These are phyloP conservation scores for Lobophora halterata DNA, from an alignment of 2,888 invertebrate genomes.

Conservation along the genomic window DNA sequence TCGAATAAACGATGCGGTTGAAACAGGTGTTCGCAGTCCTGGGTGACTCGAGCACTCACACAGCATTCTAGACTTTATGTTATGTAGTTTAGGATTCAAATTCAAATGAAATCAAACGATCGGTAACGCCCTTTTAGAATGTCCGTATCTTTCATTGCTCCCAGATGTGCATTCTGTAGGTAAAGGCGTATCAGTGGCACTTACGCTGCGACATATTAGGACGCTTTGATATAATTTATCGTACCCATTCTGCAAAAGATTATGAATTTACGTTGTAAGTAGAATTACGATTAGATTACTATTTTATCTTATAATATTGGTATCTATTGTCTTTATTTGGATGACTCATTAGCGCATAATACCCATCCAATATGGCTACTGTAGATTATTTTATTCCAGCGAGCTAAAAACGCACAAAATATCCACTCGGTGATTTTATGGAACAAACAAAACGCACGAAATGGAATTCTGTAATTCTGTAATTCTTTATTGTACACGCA, in stretches of 20 bases:
- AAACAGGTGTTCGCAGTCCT: constrained; percentile 76
- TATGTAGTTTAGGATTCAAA: constrained; percentile 5
- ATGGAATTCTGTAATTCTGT: too few species aligned
- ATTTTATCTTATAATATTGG: too few species aligned
- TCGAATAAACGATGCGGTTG: constrained; percentile 66
- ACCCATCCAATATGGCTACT: too few species aligned
- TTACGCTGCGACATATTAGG: constrained; percentile 60
- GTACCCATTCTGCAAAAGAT: too few species aligned
- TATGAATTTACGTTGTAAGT: too few species aligned
- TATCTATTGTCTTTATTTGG: background rate
- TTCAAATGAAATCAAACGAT: constrained; percentile 18
- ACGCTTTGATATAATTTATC: constrained; percentile 48
- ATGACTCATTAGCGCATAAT: constrained; percentile 1
- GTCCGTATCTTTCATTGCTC: constrained; percentile 58
- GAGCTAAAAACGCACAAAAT: too few species aligned
- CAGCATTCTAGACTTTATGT: constrained; percentile 28
- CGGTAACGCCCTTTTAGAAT: constrained; percentile 39
- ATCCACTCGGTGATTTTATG: too few species aligned
- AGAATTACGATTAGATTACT: background rate
- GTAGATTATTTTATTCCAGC: too few species aligned
- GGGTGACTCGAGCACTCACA: constrained; percentile 38
- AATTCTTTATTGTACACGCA: too few species aligned
- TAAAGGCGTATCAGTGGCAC: constrained; percentile 67
- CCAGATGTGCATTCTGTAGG: constrained; percentile 76
- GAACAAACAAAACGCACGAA: too few species aligned